A percentile compares a stretch with the other conserved stretches of the same genome.
These are phyloP conservation scores for Diaperis boleti DNA, from an alignment of 2,888 invertebrate species.

Conservation along the genomic window DNA sequence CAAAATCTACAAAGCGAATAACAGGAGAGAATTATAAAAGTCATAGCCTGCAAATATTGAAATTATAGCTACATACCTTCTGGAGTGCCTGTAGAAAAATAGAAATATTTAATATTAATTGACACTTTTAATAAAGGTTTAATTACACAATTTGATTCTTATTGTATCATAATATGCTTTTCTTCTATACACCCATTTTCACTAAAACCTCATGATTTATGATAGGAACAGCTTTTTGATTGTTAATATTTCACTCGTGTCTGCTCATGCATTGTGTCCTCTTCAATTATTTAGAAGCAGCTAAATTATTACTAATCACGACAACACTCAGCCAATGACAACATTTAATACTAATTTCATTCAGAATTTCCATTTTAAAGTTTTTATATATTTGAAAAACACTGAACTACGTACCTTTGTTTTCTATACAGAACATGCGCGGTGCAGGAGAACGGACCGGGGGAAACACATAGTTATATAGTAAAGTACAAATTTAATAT, in stretches of 20 bases:
- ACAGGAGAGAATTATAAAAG: slow-evolving; percentile 16
- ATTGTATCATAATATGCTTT: no score
- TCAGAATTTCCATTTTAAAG: slow-evolving; percentile 18
- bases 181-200: slow-evolving; percentile 14
- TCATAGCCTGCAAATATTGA: slow-evolving; percentile 31
- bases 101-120: slow-evolving; percentile 50
- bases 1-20: slow-evolving; percentile 42
- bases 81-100: slow-evolving; percentile 65
- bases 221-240: no score
- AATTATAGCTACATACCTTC: slow-evolving; percentile 64
- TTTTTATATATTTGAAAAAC: slow-evolving; percentile 49
- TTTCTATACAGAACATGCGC: slow-evolving; percentile 66
- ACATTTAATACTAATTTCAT: slow-evolving; percentile 31
- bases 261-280: slow-evolving; percentile 41
- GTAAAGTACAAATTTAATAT: slow-evolving; percentile 43
- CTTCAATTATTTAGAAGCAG: slow-evolving; percentile 30
- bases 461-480: slow-evolving; percentile 60
- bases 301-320: slow-evolving; percentile 34
- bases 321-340: slow-evolving; percentile 40
- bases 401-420: slow-evolving; percentile 66
- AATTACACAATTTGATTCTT: slow-evolving; percentile 1
- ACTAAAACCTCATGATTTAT: slow-evolving; percentile 3
- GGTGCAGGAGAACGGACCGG: slow-evolving; percentile 62
- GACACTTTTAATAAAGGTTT: not conserved
- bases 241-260: slow-evolving; percentile 17